Base-by-base conservation (phyloP, 2,113 vertebrate species). In the Dasyurus viverrinus region DNA sequence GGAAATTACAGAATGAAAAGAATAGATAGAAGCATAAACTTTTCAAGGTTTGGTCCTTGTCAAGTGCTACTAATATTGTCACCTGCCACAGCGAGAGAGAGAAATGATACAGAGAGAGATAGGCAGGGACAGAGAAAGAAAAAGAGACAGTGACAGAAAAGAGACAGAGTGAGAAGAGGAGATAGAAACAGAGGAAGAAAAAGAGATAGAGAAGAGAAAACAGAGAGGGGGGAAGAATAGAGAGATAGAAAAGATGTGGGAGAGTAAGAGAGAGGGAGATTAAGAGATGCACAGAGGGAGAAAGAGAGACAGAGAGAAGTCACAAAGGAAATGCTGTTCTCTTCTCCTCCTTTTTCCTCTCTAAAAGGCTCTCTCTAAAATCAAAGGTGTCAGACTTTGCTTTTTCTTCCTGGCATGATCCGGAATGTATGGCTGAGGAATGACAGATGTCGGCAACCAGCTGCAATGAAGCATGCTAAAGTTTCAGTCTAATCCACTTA, bases 381-480 rank as follows among this genome's bases (percentile, higher is more conserved):
- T 98, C 98, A 98, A 98, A 98, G 98, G 99, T 98, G 99, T 98
- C 98, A 98, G 98, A 98, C 98, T 99, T 98, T 96, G 98, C 98
- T 98, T 98, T 98, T 98, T 98, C 97, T 98, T 97, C 97, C 98
- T 98, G 98, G 98, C 98, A 91, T 98, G 98, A 98, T 98, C 98
- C 98, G 98, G 98, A 98, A 98, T 98, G 98, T 98, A 98, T 97
- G 98, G 98, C 98, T 98, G 98, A 99, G 98, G 99, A 99, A 99
- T 99, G 99, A 99, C 99, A 99, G 99, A 99, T 99, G 98, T 99
- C 99, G 99, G 99, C 99, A 98, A 99, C 99, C 99, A 99, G 98
- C 98, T 98, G 99, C 99, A 99, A 97, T 98, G 98, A 99, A 98
- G 99, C 99, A 99, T 99, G 99, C 98, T 98, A 99, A 99, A 98